Evolutionary conservation across 1,140 invertebrate genomes (phyloP), one percentile per base, ranked within the genome.

Genomic region (Magallana ariakensis): DNA sequence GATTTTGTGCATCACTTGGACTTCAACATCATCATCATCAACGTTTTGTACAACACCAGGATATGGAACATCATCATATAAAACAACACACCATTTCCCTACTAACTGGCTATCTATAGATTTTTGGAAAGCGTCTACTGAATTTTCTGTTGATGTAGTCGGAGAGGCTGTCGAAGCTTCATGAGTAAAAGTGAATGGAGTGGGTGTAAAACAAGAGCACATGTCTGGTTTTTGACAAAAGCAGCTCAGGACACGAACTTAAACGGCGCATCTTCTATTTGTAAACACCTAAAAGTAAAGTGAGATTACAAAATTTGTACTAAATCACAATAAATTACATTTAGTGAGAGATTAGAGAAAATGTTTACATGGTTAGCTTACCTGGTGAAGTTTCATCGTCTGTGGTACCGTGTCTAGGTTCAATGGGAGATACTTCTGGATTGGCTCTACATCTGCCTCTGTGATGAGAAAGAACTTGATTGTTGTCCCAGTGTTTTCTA

Each of bases 371-470:
- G 19, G n/a, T 19, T 6, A 58, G 11, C 57, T 62, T 16, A 88
- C 33, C 54, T 88, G 87, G 26, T 90, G 87, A 8, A 90, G 19
- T 26, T 55, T 86, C 84, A 88, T 82, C 1, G 89, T 89, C 9
- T 84, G 54, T 15, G 85, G 80, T 19, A 88, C 81, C 15, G 87
- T n/a, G 16, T 85, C 58, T 3, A 86, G 70, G 4, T 82, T 56
- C 15, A 26, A n/a, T 16, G 58, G 33, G 0, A 87, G 2, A 7
- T 26, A 7, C 7, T 26, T 16, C 33, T 83, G 53, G 16, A 84
- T 80, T 22, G 55, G 7, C 46, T 46, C 22, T 10, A 89, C 81
- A 1, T 83, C 80, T 33, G 56, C 53, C 22, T 87, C 46, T 22
- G n/a, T 80, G 26, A 89, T 83, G 7, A 60, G 26, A 54, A 75